These are phyloP conservation scores for Eulemur macaco DNA, from an alignment of 2,113 vertebrate genomes.

Conservation along the genomic window DNA sequence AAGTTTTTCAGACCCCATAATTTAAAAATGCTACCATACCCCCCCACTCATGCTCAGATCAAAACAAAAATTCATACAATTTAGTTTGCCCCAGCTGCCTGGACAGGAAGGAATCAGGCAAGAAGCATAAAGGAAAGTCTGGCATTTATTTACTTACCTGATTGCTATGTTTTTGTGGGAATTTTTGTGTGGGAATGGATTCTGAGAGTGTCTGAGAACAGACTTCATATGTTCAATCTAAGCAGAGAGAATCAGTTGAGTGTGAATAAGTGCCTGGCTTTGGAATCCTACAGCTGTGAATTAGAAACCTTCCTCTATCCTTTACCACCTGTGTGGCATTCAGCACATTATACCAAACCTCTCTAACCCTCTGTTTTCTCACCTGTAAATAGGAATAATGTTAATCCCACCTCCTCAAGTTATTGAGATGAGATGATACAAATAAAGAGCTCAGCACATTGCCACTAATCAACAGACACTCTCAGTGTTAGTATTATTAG, in stretches of 20 bases:
- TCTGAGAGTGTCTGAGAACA: background rate
- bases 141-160: conserved; percentile 45
- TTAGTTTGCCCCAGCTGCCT: background rate
- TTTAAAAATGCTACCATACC: conserved; percentile 50
- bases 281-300: background rate
- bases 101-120: conserved; percentile 22
- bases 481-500: background rate
- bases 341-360: background rate
- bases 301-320: background rate
- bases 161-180: conserved; percentile 28
- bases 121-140: conserved; percentile 28
- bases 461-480: background rate
- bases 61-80: conserved; percentile 60
- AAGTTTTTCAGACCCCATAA: conserved; percentile 8
- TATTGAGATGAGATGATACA: background rate
- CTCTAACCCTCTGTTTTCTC: background rate
- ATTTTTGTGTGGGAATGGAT: conserved; percentile 43
- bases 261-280: background rate
- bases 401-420: background rate
- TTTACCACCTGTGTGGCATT: background rate
- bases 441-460: background rate
- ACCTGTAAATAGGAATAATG: background rate
- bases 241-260: background rate
- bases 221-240: background rate
- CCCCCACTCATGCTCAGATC: background rate